A percentile compares a stretch with the other conserved stretches of the same genome.
Evolutionary conservation across 1,140 invertebrate species (phyloP).

Genomic region (Nasonia giraulti): DNA sequence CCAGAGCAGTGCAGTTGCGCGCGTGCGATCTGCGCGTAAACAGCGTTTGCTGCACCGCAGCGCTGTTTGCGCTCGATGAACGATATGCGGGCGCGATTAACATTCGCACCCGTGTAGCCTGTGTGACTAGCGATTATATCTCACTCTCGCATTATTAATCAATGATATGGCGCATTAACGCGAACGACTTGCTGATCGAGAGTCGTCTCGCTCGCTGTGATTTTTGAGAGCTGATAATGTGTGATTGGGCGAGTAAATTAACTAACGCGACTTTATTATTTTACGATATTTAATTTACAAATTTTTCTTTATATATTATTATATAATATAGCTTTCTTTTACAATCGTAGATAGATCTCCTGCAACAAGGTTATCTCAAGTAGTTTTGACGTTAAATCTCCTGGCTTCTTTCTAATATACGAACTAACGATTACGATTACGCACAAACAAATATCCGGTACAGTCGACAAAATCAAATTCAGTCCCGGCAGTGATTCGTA

Average conservation of each 20-base stretch:
- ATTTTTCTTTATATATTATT: conserved; percentile 44
- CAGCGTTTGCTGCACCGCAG: background rate
- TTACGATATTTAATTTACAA: conserved; percentile 48
- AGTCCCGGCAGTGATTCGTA: background rate
- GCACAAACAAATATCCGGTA: conserved; percentile 14
- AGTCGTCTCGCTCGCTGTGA: no score
- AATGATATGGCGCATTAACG: no score
- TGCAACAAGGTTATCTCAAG: conserved; percentile 13
- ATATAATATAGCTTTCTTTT: conserved; percentile 25
- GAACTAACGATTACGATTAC: background rate
- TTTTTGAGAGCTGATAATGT: no score
- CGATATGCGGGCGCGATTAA: background rate
- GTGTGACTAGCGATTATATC: no score
- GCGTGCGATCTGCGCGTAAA: background rate
- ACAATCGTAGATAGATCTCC: conserved; percentile 16
- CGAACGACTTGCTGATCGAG: no score
- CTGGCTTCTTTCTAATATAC: background rate
- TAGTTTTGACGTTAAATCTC: conserved; percentile 26
- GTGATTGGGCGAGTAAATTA: background rate
- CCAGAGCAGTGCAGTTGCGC: background rate
- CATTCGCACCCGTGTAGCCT: no score
- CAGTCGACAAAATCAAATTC: conserved; percentile 26
- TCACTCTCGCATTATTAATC: no score
- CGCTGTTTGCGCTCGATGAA: background rate
- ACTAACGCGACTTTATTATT: conserved; percentile 12